Evolutionary conservation across 2,888 invertebrate genomes (phyloP).

Genomic region (Drymonia ruficornis): DNA sequence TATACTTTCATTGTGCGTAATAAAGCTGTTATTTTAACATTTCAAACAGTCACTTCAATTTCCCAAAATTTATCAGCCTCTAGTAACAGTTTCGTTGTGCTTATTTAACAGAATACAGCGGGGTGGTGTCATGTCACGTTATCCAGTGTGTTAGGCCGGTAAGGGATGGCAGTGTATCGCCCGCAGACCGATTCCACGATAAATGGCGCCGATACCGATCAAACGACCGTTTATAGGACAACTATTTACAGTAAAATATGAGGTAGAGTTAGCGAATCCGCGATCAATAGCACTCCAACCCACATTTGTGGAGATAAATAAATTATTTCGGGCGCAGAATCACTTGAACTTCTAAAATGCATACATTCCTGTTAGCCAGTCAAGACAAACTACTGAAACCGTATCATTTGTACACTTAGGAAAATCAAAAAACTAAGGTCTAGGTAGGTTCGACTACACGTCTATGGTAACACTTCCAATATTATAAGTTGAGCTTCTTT

Average conservation of each 20-base stretch:
- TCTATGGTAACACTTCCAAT: too few relatives aligned
- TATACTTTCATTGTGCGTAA: too few relatives aligned
- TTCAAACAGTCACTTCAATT: too few relatives aligned
- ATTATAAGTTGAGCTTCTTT: too few relatives aligned
- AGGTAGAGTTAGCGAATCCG: slow-evolving; percentile 40
- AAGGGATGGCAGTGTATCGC: slow-evolving; percentile 51
- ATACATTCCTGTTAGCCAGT: too few relatives aligned
- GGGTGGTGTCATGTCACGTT: slow-evolving; percentile 59
- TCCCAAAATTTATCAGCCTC: neutral
- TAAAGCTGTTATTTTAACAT: too few relatives aligned
- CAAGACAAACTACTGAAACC: too few relatives aligned
- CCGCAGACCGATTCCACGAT: slow-evolving; percentile 53
- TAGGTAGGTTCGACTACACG: too few relatives aligned
- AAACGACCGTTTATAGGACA: slow-evolving; percentile 55
- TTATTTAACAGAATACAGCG: slow-evolving; percentile 38
- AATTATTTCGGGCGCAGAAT: neutral
- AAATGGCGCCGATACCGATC: slow-evolving; percentile 55
- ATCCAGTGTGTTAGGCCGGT: slow-evolving; percentile 56
- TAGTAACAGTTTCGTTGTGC: slow-evolving; percentile 21
- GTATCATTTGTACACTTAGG: too few relatives aligned
- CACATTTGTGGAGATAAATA: slow-evolving; percentile 31
- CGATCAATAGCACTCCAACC: slow-evolving; percentile 49
- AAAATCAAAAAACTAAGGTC: too few relatives aligned
- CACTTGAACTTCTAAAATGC: too few relatives aligned
- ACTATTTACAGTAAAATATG: slow-evolving; percentile 64